phyloP scores from a whole-genome alignment of 2,113 vertebrate genomes.

The Phalacrocorax pelagicus region DNA sequence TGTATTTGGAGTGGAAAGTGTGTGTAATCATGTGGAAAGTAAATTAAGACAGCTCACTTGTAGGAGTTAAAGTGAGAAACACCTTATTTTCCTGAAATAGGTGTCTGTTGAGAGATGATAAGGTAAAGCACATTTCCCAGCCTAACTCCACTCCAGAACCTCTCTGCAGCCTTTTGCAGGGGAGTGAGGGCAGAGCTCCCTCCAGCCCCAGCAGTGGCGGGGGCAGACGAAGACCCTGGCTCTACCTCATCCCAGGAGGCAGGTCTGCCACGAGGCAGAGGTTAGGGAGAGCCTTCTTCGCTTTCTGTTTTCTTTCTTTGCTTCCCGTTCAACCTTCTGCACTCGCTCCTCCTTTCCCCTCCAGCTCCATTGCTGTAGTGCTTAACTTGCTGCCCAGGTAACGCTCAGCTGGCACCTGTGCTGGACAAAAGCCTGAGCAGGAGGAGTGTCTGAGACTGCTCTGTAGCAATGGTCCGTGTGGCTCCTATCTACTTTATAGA shows the following conservation, averaged over 20 bases:
- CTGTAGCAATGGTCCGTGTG: background rate
- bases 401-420: background rate
- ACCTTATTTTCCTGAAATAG: background rate
- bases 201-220: background rate
- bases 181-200: background rate
- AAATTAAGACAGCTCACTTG: constrained; percentile 1
- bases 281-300: accelerated
- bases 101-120: background rate
- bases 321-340: background rate
- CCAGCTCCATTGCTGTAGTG: background rate
- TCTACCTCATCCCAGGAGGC: background rate
- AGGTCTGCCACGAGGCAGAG: background rate
- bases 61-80: background rate
- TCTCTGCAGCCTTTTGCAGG: background rate
- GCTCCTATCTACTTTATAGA: background rate
- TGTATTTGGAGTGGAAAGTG: background rate
- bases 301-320: background rate
- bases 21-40: constrained; percentile 25
- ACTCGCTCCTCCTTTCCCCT: background rate
- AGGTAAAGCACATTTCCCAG: background rate
- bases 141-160: background rate
- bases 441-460: background rate
- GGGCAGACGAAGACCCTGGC: background rate
- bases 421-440: background rate
- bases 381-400: background rate